Base-by-base conservation (phyloP, 2,797 vertebrate species). In the Hypotaenidia philippensis region DNA sequence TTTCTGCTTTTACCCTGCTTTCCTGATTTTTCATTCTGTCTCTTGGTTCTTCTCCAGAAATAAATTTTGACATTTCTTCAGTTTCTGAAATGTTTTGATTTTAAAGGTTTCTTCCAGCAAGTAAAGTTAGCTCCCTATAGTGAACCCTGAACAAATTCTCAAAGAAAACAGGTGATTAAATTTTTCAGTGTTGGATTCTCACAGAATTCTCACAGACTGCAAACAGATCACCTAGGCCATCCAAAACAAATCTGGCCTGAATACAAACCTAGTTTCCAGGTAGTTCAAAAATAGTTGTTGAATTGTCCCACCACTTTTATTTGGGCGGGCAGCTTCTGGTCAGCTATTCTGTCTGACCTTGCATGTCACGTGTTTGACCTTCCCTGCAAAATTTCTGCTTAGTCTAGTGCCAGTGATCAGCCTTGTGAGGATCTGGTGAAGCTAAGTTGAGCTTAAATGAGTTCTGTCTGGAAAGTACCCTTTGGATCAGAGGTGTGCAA, bases 41-140 rank as follows among this genome's bases (percentile, higher is more conserved):
- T 70, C 55, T 83, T 69, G 29, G 14, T 86, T 90, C 85, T 95
- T 20, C 61, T 94, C 56, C 55, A 83, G 86, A 96, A 94, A 59
- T 49, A 93, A 76, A 83, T 88, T 38, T 60, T 83, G 44, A 57
- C 40, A 18, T 78, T 72, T 77, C 71, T 80, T 75, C 50, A 15
- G 34, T 78, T 88, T 64, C 49, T 90, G 82, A 83, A 90, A 66
- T 64, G 49, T 60, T 84, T 92, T 84, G 72, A 82, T 92, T 90
- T 94, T 85, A 75, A 83, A 91, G 45, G 29, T 64, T 83, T 52
- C 56, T 87, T 91, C 75, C 44, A 89, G 71, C 56, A 87, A 77
- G 41, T 44, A 36, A 80, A 68, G 21, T 89, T 78, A 74, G 38
- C 27, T 91, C 65, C 49, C 84, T 68, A 6, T 70, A 84, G 80